Conservation (phyloP, 1,140 invertebrate species). For the Conus betulinus region DNA sequence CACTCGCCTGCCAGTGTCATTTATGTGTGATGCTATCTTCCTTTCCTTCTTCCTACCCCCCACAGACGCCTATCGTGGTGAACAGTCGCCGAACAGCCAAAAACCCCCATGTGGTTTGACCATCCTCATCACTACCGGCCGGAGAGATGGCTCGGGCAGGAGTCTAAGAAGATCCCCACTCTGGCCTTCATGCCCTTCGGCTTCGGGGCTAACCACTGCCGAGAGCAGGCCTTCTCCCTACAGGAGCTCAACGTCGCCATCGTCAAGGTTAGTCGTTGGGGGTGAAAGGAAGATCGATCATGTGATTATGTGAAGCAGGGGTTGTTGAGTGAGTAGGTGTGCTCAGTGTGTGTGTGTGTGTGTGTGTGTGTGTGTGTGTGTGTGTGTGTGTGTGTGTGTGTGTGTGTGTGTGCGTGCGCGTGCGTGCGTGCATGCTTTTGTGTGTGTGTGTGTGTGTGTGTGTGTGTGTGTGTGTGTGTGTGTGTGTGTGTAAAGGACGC, state of each 20-base stretch:
- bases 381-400: slow-evolving; percentile 20
- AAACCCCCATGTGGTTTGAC: slow-evolving; percentile 81
- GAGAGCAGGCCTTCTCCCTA: slow-evolving; percentile 72
- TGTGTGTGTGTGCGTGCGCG: slow-evolving; percentile 1
- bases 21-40: too few species aligned
- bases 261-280: background rate
- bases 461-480: too few species aligned
- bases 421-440: background rate
- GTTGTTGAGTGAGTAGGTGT: too few species aligned
- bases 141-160: slow-evolving; percentile 85
- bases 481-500: background rate
- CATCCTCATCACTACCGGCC: slow-evolving; percentile 85
- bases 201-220: slow-evolving; percentile 79
- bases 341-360: background rate
- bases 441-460: background rate
- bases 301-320: background rate
- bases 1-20: background rate
- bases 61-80: background rate
- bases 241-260: slow-evolving; percentile 61
- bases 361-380: slow-evolving; percentile 13
- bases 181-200: slow-evolving; percentile 80
- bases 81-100: background rate
- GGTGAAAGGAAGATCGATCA: background rate
- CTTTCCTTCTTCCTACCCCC: too few species aligned
- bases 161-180: slow-evolving; percentile 51